Evolutionary conservation across 2,888 invertebrate genomes (phyloP).

Genomic region (Brenthis hecate): DNA sequence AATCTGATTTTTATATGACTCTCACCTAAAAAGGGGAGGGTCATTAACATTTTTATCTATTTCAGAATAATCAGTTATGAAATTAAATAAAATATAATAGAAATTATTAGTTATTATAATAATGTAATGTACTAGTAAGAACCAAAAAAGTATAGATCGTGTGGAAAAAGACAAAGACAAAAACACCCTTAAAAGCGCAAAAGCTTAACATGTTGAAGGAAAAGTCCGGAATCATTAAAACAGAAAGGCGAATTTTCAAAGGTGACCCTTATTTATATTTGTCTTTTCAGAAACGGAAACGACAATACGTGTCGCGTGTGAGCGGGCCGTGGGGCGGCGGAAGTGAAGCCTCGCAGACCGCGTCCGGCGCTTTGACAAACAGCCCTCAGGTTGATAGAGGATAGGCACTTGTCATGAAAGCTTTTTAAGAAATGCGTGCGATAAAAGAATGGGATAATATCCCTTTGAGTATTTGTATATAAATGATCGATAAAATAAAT

Average conservation of each 20-base stretch:
- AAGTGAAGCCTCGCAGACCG: constrained; percentile 56
- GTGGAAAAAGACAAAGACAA: no score
- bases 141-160: no score
- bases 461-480: constrained; percentile 4
- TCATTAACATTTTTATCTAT: no score
- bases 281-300: constrained; percentile 45
- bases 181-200: no score
- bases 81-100: no score
- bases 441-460: constrained; percentile 10
- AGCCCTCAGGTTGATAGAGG: constrained; percentile 48
- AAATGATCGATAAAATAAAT: constrained; percentile 10
- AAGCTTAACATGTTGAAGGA: no score
- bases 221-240: background rate
- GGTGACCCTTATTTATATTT: constrained; percentile 31
- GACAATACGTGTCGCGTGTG: constrained; percentile 51
- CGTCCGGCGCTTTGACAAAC: constrained; percentile 70
- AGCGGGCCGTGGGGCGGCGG: constrained; percentile 50
- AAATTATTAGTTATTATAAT: no score
- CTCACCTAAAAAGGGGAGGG: no score
- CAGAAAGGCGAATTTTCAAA: background rate
- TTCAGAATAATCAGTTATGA: no score
- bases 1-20: no score
- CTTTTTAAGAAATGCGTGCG: constrained; percentile 24
- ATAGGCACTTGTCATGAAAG: constrained; percentile 39
- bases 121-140: no score